Conservation (phyloP, 2,797 vertebrate species). For the Falco naumanni region DNA sequence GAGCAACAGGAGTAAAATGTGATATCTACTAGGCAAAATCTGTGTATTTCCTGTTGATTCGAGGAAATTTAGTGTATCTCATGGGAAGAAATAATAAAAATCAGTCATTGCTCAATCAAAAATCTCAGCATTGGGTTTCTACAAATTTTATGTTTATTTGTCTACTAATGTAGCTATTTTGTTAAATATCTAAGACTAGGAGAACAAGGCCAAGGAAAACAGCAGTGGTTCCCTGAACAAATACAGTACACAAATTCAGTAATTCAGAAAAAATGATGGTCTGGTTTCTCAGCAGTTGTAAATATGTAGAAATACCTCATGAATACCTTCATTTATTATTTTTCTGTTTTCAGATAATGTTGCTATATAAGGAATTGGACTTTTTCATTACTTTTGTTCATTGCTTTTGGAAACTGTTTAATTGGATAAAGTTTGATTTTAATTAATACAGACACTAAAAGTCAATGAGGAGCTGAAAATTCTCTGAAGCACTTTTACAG, state of each 20-base stretch:
- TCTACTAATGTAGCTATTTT: background rate
- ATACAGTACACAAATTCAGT: background rate
- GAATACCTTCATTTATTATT: background rate
- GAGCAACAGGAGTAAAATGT: background rate
- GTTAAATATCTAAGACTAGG: background rate
- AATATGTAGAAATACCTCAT: background rate
- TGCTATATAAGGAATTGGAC: background rate
- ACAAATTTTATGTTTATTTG: background rate
- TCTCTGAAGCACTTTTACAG: background rate
- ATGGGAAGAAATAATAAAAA: background rate
- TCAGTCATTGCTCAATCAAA: background rate
- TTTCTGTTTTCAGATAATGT: background rate
- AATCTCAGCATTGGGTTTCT: background rate
- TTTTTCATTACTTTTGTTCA: background rate
- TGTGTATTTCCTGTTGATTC: background rate
- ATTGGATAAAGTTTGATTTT: conserved; percentile 10
- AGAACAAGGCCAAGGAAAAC: background rate
- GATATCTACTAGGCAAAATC: background rate
- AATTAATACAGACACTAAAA: conserved; percentile 2
- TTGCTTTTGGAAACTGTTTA: background rate
- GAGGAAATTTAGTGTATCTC: background rate
- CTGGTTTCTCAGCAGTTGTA: background rate
- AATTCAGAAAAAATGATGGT: background rate
- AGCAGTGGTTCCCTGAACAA: background rate
- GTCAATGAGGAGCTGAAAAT: background rate